phyloP scores from a whole-genome alignment of 1,140 invertebrate genomes.

The Hylaeus volcanicus region DNA sequence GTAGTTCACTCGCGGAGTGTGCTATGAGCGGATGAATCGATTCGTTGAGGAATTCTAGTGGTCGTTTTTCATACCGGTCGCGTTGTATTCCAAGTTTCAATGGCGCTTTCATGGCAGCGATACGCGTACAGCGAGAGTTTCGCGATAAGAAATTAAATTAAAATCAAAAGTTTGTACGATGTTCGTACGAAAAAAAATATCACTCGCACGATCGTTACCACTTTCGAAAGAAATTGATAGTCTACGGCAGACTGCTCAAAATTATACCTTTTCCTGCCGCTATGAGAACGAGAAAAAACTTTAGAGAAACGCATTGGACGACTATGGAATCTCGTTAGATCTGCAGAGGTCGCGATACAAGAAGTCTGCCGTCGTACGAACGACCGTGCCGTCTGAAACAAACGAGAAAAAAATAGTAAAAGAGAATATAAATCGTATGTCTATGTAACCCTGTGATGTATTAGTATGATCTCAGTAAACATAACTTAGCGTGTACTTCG shows the following conservation, averaged over 20 bases:
- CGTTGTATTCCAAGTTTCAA: constrained; percentile 4
- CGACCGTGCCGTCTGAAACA: constrained; percentile 3
- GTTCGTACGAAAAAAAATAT: background rate
- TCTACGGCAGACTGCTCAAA: constrained; percentile 16
- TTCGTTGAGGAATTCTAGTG: constrained; percentile 40
- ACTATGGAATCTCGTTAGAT: constrained; percentile 59
- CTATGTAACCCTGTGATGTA: constrained; percentile 82
- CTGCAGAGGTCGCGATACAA: constrained; percentile 30
- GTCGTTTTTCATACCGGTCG: constrained; percentile 32
- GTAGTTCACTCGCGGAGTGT: constrained; percentile 24
- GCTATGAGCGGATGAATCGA: constrained; percentile 16
- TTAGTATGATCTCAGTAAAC: constrained; percentile 81
- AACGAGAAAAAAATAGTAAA: constrained; percentile 64
- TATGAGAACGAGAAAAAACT: background rate
- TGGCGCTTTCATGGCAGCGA: constrained; percentile 27
- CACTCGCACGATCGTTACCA: background rate
- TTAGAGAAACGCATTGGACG: constrained; percentile 14
- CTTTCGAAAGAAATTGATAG: background rate
- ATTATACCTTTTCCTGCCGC: background rate
- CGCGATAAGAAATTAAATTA: constrained; percentile 26
- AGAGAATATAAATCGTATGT: constrained; percentile 71
- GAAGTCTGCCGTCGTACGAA: constrained; percentile 35
- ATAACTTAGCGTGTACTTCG: constrained; percentile 77
- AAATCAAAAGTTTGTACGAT: constrained; percentile 5
- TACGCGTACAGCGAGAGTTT: background rate